phyloP scores from a whole-genome alignment of 2,113 vertebrate genomes.

The Zosterops hypoxanthus region DNA sequence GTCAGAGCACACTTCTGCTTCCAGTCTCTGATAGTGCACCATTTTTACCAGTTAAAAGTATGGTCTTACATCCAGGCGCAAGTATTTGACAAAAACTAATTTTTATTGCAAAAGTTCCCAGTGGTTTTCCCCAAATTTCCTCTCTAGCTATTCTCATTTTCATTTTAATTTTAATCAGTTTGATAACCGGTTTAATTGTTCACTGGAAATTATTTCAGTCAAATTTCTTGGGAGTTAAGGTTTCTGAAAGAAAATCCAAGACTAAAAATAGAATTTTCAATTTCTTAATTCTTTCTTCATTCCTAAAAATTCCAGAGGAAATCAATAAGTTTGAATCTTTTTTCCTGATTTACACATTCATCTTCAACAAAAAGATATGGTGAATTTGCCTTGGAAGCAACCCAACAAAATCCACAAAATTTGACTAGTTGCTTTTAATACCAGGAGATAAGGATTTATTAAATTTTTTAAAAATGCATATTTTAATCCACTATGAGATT shows the following conservation, averaged over 20 bases:
- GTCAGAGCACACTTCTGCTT: neutral
- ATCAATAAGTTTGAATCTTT: neutral
- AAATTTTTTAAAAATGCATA: neutral
- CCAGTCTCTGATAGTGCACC: neutral
- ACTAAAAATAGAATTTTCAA: neutral
- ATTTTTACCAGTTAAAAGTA: neutral
- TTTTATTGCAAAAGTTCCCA: neutral
- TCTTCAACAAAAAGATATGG: neutral
- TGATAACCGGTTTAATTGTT: neutral
- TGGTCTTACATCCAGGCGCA: neutral
- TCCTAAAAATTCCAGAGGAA: neutral
- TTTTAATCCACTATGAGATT: neutral
- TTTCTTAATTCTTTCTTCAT: neutral
- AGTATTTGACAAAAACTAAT: neutral
- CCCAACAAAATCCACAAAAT: neutral
- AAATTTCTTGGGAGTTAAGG: neutral
- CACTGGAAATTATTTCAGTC: neutral
- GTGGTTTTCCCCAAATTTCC: neutral
- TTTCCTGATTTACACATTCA: neutral
- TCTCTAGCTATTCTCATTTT: neutral
- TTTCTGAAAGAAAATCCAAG: neutral
- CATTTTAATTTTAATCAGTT: neutral
- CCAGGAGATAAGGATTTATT: neutral
- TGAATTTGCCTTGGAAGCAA: conserved; percentile 15
- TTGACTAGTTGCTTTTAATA: neutral